A percentile compares a stretch with the other conserved stretches of the same genome.
These are phyloP conservation scores for Panzeria rudis DNA, from an alignment of 2,888 invertebrate genomes.

Conservation along the genomic window DNA sequence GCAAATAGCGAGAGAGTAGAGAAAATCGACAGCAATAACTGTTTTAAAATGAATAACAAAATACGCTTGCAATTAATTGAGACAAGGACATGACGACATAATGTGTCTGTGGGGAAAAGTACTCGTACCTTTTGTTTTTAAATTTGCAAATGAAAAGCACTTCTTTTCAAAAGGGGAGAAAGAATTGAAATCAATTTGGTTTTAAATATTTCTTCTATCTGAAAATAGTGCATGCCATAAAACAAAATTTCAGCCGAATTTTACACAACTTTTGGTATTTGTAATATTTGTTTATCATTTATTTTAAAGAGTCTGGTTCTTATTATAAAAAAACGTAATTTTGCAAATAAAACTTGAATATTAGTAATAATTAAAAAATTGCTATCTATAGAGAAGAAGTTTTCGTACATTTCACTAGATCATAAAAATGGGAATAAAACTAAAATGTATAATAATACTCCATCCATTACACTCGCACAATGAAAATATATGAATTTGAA, in stretches of 20 bases:
- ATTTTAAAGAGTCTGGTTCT: neutral
- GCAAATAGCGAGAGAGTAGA: slow-evolving; percentile 7
- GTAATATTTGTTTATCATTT: neutral
- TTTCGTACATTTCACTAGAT: neutral
- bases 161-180: neutral
- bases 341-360: neutral
- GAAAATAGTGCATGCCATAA: slow-evolving; percentile 16
- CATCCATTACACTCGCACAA: too few relatives aligned
- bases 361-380: too few relatives aligned
- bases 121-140: neutral
- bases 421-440: neutral
- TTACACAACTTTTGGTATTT: neutral
- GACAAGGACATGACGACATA: slow-evolving; percentile 39
- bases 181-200: neutral
- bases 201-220: neutral
- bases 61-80: slow-evolving; percentile 48
- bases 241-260: neutral
- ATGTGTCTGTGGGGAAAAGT: slow-evolving; percentile 38
- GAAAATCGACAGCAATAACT: slow-evolving; percentile 17
- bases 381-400: neutral
- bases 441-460: too few relatives aligned
- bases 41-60: slow-evolving; percentile 41
- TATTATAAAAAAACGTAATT: neutral
- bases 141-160: neutral
- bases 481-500: too few relatives aligned